phyloP scores from a whole-genome alignment of 2,797 vertebrate species.

The Neosilurus hyrtlii region DNA sequence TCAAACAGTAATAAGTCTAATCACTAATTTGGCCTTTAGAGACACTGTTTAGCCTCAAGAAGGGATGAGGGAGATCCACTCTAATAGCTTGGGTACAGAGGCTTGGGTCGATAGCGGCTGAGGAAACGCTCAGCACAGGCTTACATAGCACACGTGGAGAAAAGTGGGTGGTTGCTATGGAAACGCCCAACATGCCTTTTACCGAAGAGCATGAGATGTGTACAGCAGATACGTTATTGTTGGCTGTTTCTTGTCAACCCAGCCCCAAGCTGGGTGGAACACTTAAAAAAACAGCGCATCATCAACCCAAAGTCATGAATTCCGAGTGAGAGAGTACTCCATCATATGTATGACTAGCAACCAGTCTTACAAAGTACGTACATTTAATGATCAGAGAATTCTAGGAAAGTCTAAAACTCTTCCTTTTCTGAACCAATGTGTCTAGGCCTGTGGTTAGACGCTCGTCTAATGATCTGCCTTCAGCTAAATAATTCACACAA shows the following conservation, averaged over 20 bases:
- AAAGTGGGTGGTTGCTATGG: slow-evolving; percentile 64
- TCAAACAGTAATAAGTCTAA: slow-evolving; percentile 38
- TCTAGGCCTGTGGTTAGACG: neutral
- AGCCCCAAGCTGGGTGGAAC: slow-evolving; percentile 3
- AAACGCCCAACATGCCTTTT: slow-evolving; percentile 62
- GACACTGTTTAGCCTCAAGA: slow-evolving; percentile 34
- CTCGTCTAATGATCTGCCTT: neutral
- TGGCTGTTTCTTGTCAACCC: slow-evolving; percentile 21
- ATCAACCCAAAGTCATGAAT: neutral
- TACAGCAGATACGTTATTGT: slow-evolving; percentile 43
- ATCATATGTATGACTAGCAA: neutral
- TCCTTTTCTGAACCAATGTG: neutral
- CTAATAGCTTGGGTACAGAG: slow-evolving; percentile 51
- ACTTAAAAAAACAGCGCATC: neutral
- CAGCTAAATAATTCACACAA: neutral
- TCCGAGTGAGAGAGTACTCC: neutral
- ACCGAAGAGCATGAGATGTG: slow-evolving; percentile 42
- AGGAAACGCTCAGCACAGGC: slow-evolving; percentile 36
- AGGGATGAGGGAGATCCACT: slow-evolving; percentile 45
- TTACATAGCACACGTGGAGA: slow-evolving; percentile 46
- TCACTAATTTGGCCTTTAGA: slow-evolving; percentile 48
- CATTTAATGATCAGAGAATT: neutral
- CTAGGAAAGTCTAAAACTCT: neutral
- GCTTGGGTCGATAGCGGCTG: slow-evolving; percentile 50
- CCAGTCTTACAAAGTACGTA: neutral